Conservation (phyloP, 2,113 vertebrate species). For the Toxotes chatareus region DNA sequence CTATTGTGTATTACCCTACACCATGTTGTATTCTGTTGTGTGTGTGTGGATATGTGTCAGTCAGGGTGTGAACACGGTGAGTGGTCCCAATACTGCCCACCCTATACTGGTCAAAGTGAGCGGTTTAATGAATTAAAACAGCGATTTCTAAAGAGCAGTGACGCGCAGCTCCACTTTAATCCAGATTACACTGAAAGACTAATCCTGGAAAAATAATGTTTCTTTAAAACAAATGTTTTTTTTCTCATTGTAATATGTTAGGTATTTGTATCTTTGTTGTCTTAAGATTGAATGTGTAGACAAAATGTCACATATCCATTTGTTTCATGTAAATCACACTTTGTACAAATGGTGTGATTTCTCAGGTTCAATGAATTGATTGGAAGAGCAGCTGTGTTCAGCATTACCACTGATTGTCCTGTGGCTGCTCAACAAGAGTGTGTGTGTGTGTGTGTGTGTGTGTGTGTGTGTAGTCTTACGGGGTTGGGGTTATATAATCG, state of each 20-base stretch:
- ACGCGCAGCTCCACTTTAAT: constrained; percentile 77
- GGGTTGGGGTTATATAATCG: constrained; percentile 63
- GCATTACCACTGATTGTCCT: constrained; percentile 59
- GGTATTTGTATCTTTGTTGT: constrained; percentile 5
- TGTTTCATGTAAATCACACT: constrained; percentile 8
- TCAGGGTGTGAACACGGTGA: constrained; percentile 17
- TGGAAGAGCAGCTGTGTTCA: constrained; percentile 66
- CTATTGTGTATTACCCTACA: neutral
- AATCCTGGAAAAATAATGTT: constrained; percentile 77
- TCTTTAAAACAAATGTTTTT: constrained; percentile 62
- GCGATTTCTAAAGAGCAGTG: constrained; percentile 77
- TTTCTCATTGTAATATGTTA: neutral
- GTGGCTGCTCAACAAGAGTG: constrained; percentile 35
- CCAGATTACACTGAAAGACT: constrained; percentile 77
- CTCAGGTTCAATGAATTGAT: constrained; percentile 50
- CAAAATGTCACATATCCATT: neutral
- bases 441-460: constrained; percentile 4
- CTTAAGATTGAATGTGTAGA: neutral
- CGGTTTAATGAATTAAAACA: constrained; percentile 75
- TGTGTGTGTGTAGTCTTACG: constrained; percentile 20
- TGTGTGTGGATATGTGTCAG: neutral
- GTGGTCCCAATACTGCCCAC: constrained; percentile 22
- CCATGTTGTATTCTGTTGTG: neutral
- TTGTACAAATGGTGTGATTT: constrained; percentile 2
- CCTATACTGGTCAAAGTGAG: constrained; percentile 57